Evolutionary conservation across 2,888 invertebrate species (phyloP), one percentile per base, ranked within the genome.

Genomic region (Acleris holmiana): DNA sequence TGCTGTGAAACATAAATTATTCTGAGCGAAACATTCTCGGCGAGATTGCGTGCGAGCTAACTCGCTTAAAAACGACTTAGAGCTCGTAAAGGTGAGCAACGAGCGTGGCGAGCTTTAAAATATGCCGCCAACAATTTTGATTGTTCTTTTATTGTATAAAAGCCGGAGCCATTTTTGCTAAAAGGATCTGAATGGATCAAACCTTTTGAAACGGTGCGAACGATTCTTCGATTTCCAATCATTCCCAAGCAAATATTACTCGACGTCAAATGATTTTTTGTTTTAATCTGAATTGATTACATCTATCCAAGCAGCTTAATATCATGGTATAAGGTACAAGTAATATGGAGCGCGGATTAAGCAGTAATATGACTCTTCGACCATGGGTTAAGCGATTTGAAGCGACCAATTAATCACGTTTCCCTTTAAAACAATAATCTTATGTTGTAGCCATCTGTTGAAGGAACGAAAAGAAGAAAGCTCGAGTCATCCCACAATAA

Each of bases 11-110:
- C 70, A 80, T 85, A 84, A 85, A 85, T 86, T 83, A 85, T 84
- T 81, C 81, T 57, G 53, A 55, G 53, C 61, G 73, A 73, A 76
- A 77, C 78, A 77, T 79, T 83, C 79, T 81, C 76, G 77, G 78
- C 67, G 85, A 86, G 90, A 87, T 89, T 89, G 86, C 85, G 86
- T 85, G 82, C 76, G 76, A 72, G 76, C 75, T 85, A 84, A 86
- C 87, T 86, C 85, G 84, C 81, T 88, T 85, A 85, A 85, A 76
- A 85, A 84, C 81, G 85, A 83, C 84, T 85, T 82, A 76, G 79
- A 74, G 78, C 80, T 87, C 86, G 86, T 86, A 88, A 87, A 88
- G 81, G 86, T 88, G 85, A 88, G 76, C 83, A 83, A 88, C 79
- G 81, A 72, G 75, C 73, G 73, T 68, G 68, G 71, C 61, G 69